Percentiles rank a stretch among this genome's conserved stretches.
Conservation (phyloP, 2,113 vertebrate species). For the Chamaea fasciata region DNA sequence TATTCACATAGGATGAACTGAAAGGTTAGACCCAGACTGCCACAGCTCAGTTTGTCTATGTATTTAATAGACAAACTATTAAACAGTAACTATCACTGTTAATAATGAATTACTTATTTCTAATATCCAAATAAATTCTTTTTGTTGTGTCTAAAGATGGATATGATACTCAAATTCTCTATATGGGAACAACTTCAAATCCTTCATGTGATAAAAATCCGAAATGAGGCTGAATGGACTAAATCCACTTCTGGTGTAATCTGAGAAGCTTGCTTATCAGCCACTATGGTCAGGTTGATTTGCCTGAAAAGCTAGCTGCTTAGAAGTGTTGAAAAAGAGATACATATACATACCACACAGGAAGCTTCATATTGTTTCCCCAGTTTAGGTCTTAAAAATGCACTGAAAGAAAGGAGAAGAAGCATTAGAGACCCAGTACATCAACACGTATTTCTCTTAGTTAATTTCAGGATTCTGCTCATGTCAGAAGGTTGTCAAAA, state of each 20-base stretch:
- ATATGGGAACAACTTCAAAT: background rate
- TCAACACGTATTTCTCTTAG: background rate
- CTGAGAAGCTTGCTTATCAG: background rate
- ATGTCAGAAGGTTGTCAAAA: background rate
- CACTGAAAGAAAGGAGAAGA: slow-evolving; percentile 74
- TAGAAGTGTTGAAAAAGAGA: background rate
- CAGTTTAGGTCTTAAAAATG: slow-evolving; percentile 96
- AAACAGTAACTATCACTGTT: background rate
- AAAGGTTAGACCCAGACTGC: background rate
- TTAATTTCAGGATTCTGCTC: background rate
- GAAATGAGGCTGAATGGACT: background rate
- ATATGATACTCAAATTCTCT: background rate
- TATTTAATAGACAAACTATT: no score
- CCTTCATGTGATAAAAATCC: background rate
- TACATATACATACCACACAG: slow-evolving; percentile 89
- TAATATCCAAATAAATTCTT: background rate
- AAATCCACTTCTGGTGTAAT: background rate
- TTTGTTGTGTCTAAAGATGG: background rate
- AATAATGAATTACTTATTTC: background rate
- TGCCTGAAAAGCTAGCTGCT: background rate
- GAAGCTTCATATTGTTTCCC: slow-evolving; percentile 99
- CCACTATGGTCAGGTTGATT: background rate
- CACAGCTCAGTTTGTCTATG: background rate
- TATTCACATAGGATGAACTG: background rate
- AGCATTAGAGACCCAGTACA: background rate